A percentile compares a stretch with the other conserved stretches of the same genome.
These are phyloP conservation scores for Ostrea denselamellosa DNA, from an alignment of 1,140 invertebrate species.

Conservation along the genomic window DNA sequence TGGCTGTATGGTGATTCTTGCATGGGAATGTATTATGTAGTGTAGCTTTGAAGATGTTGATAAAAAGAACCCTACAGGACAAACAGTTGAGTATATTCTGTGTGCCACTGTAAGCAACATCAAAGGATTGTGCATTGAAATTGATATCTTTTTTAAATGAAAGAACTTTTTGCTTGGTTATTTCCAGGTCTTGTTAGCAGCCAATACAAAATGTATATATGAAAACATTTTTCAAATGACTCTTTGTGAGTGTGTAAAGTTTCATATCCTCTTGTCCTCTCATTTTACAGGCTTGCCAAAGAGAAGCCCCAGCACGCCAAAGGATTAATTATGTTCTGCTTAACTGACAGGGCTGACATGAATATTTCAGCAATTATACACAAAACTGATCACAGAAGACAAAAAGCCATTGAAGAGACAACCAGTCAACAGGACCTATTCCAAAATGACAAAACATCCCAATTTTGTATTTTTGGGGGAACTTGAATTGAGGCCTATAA, in stretches of 20 bases:
- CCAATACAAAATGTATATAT: no score
- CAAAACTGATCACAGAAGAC: slow-evolving; percentile 33
- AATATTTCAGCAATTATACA: slow-evolving; percentile 34
- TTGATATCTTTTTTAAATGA: neutral
- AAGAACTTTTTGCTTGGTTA: neutral
- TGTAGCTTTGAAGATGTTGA: neutral
- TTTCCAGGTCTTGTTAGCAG: neutral
- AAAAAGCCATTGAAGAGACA: slow-evolving; percentile 36
- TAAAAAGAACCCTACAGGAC: neutral
- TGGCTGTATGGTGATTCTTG: neutral
- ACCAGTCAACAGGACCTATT: neutral
- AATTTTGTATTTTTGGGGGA: neutral
- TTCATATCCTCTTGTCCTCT: slow-evolving; percentile 6
- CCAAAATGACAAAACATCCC: neutral
- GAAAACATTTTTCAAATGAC: neutral
- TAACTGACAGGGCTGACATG: slow-evolving; percentile 24
- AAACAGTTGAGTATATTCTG: neutral
- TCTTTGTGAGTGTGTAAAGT: slow-evolving; percentile 10
- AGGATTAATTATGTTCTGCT: slow-evolving; percentile 39
- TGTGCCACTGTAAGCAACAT: neutral
- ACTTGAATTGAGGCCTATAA: neutral
- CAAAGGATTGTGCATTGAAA: slow-evolving; percentile 4
- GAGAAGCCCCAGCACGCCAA: slow-evolving; percentile 29
- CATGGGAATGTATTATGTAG: neutral
- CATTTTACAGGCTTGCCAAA: slow-evolving; percentile 7